A percentile compares a stretch with the other conserved stretches of the same genome.
These are phyloP conservation scores for Hystrix brachyura DNA, from an alignment of 2,113 vertebrate genomes.

Conservation along the genomic window DNA sequence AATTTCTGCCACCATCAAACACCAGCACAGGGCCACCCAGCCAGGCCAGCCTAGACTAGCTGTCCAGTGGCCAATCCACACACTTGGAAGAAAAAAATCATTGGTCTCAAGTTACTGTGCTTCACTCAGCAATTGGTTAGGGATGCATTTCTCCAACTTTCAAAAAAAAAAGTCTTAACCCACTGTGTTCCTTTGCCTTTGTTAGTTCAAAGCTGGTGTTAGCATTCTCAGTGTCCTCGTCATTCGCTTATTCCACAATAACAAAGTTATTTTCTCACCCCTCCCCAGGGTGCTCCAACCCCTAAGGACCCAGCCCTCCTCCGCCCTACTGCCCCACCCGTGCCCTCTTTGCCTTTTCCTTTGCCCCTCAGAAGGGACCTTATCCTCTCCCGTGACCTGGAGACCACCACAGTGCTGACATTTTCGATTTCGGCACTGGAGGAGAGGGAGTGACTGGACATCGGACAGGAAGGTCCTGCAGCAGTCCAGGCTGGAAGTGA, in stretches of 20 bases:
- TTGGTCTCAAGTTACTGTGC: neutral
- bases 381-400: neutral
- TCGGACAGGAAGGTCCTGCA: neutral
- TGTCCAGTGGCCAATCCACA: neutral
- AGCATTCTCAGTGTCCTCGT: neutral
- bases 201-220: neutral
- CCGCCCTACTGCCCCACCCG: neutral
- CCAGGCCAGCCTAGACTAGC: neutral
- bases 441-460: neutral
- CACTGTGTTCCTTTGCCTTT: neutral
- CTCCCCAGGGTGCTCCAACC: neutral
- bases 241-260: neutral
- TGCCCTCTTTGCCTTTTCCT: neutral
- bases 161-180: neutral
- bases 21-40: neutral
- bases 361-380: neutral
- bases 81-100: neutral
- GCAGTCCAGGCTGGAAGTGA: neutral
- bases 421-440: fast-evolving
- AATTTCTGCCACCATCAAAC: neutral
- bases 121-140: neutral
- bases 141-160: neutral
- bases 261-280: neutral
- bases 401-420: neutral
- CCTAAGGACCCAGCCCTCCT: neutral